Evolutionary conservation across 1,140 invertebrate species (phyloP).

Genomic region (Condylostylus longicornis): DNA sequence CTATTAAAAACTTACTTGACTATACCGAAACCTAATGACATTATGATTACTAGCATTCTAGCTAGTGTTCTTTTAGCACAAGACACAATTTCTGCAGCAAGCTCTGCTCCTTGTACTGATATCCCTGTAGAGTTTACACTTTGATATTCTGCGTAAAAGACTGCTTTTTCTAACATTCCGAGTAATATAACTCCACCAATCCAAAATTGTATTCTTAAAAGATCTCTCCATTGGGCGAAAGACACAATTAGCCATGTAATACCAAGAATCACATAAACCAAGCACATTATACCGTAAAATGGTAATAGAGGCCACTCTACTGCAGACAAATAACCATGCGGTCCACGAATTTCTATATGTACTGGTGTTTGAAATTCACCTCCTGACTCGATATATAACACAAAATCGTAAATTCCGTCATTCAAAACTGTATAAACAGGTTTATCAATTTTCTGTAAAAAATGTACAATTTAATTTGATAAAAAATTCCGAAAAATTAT

Average conservation of each 20-base stretch:
- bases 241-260: conserved; percentile 71
- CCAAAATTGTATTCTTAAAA: conserved; percentile 91
- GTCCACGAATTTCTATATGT: conserved; percentile 46
- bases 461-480: no score
- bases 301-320: conserved; percentile 56
- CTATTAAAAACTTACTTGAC: conserved; percentile 56
- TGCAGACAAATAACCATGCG: conserved; percentile 57
- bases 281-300: conserved; percentile 84
- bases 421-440: conserved; percentile 31
- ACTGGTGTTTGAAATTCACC: conserved; percentile 35
- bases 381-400: conserved; percentile 23
- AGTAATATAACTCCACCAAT: conserved; percentile 78
- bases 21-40: conserved; percentile 86
- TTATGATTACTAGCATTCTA: conserved; percentile 84
- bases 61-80: conserved; percentile 79
- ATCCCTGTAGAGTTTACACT: conserved; percentile 59
- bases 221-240: conserved; percentile 73
- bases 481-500: no score
- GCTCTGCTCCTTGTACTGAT: conserved; percentile 48
- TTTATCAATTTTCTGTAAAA: conserved; percentile 21
- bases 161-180: conserved; percentile 72
- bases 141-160: conserved; percentile 81
- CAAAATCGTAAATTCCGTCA: conserved; percentile 42
- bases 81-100: conserved; percentile 68
- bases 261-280: conserved; percentile 71